These are phyloP conservation scores for Dreissena rostriformis DNA, from an alignment of 1,140 invertebrate genomes.

Conservation along the genomic window DNA sequence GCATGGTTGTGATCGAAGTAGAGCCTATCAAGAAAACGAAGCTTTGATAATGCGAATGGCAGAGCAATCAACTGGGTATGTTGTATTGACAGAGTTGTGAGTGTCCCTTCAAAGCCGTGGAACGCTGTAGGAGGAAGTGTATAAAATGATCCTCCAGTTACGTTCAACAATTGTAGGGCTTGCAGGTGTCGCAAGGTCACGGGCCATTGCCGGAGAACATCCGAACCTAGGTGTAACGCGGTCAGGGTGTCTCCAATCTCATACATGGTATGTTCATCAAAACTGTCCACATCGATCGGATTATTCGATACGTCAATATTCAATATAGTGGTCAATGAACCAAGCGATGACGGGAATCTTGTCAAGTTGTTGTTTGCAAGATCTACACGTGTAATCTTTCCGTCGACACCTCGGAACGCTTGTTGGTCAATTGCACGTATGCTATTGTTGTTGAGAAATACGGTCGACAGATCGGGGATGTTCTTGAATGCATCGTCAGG, in stretches of 20 bases:
- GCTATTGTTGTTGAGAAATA: slow-evolving; percentile 32
- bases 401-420: slow-evolving; percentile 36
- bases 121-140: slow-evolving; percentile 41
- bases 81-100: slow-evolving; percentile 28
- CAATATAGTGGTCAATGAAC: background rate
- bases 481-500: slow-evolving; percentile 19
- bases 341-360: slow-evolving; percentile 16
- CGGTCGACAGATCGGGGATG: background rate
- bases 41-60: slow-evolving; percentile 31
- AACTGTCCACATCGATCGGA: slow-evolving; percentile 24
- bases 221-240: slow-evolving; percentile 34
- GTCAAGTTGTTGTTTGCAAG: slow-evolving; percentile 13
- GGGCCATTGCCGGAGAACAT: background rate
- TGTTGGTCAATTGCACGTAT: background rate
- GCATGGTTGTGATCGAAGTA: slow-evolving; percentile 54
- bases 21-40: slow-evolving; percentile 24
- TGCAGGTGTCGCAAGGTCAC: slow-evolving; percentile 41
- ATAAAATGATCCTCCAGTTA: slow-evolving; percentile 32
- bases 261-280: slow-evolving; percentile 38
- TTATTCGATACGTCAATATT: slow-evolving; percentile 32
- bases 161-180: slow-evolving; percentile 19
- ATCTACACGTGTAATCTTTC: background rate
- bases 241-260: slow-evolving; percentile 32
- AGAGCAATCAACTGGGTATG: slow-evolving; percentile 47
- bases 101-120: slow-evolving; percentile 52